These are phyloP conservation scores for Psittacara wagleri DNA, from an alignment of 2,113 vertebrate genomes.

Conservation along the genomic window DNA sequence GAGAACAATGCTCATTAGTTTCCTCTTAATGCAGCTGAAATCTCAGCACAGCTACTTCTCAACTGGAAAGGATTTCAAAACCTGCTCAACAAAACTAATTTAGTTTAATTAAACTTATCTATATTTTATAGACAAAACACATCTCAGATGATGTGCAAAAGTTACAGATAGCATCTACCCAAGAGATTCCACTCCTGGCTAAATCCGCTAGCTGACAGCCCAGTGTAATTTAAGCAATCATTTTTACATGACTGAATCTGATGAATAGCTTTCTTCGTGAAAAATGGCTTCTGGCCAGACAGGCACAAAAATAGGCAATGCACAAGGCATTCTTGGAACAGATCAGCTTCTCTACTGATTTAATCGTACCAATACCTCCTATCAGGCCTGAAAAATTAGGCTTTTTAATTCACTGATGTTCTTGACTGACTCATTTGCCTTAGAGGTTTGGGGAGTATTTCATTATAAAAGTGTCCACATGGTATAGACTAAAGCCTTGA, in stretches of 20 bases:
- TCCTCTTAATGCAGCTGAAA: neutral
- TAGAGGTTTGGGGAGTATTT: neutral
- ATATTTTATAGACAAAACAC: slow-evolving; percentile 67
- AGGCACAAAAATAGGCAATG: slow-evolving; percentile 8
- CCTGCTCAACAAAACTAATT: slow-evolving; percentile 68
- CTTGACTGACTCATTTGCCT: slow-evolving; percentile 7
- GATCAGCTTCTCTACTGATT: neutral
- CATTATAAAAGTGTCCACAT: neutral
- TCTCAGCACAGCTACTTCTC: slow-evolving; percentile 13
- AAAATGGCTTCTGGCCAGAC: slow-evolving; percentile 37
- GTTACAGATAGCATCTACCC: slow-evolving; percentile 60
- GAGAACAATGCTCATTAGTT: neutral
- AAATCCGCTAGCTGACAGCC: slow-evolving; percentile 1
- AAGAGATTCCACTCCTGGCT: slow-evolving; percentile 47
- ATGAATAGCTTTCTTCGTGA: slow-evolving; percentile 36
- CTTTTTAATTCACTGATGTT: neutral
- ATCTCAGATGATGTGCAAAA: slow-evolving; percentile 44
- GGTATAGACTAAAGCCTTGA: neutral
- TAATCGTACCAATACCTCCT: neutral
- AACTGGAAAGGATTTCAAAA: slow-evolving; percentile 18
- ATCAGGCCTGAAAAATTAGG: slow-evolving; percentile 15
- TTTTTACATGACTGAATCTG: slow-evolving; percentile 57
- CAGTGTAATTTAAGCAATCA: slow-evolving; percentile 41
- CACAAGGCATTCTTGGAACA: slow-evolving; percentile 10
- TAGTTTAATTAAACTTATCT: slow-evolving; percentile 73